These are phyloP conservation scores for Agonopterix arenella DNA, from an alignment of 2,888 invertebrate genomes.

Conservation along the genomic window DNA sequence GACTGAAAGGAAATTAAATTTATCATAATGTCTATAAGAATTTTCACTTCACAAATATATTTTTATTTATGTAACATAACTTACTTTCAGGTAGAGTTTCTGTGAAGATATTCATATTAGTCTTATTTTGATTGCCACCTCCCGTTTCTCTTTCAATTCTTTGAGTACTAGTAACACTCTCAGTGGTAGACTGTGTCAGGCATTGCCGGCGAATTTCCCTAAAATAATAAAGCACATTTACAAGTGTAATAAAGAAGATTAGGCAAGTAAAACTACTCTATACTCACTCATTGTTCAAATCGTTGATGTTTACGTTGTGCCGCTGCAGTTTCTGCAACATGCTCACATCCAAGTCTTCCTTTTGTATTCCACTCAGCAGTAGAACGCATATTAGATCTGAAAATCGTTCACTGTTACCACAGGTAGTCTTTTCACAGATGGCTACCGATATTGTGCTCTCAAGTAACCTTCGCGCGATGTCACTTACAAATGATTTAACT, in stretches of 20 bases:
- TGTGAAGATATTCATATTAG: not conserved
- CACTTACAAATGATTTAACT: conserved; percentile 13
- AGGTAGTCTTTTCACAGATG: not conserved
- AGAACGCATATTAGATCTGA: conserved; percentile 65
- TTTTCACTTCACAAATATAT: not conserved
- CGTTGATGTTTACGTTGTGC: conserved; percentile 52
- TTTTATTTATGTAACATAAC: not conserved
- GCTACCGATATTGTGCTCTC: not conserved
- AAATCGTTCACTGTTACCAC: conserved; percentile 19
- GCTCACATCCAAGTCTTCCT: conserved; percentile 51
- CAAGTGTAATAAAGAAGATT: not conserved
- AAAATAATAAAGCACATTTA: not conserved
- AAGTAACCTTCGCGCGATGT: not conserved
- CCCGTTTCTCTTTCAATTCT: not conserved
- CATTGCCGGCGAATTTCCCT: conserved; percentile 10
- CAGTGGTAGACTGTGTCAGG: not conserved
- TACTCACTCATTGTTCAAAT: conserved; percentile 55
- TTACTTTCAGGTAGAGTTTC: not conserved
- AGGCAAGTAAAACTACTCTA: not conserved
- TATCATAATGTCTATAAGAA: not conserved
- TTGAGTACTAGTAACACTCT: not conserved
- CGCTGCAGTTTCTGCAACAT: conserved; percentile 47
- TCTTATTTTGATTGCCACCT: not conserved
- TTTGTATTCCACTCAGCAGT: conserved; percentile 58
- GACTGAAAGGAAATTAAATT: not conserved